Conservation (phyloP, 2,888 invertebrate genomes). For the Leistus spinibarbis region DNA sequence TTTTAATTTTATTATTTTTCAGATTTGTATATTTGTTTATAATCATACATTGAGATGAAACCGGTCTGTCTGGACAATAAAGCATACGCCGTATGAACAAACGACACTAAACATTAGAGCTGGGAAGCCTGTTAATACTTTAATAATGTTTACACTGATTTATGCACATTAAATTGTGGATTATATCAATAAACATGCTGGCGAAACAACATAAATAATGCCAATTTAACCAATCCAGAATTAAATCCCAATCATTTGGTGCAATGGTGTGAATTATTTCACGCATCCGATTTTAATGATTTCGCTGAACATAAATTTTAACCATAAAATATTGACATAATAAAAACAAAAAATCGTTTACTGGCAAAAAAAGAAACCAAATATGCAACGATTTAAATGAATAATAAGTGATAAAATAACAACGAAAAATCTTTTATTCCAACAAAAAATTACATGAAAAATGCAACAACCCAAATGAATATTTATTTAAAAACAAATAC, state of each 20-base stretch:
- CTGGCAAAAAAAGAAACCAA: constrained; percentile 10
- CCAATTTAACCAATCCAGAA: constrained; percentile 19
- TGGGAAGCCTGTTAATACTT: constrained; percentile 31
- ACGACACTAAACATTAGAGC: constrained; percentile 21
- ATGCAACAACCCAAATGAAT: constrained; percentile 17
- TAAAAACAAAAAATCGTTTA: constrained; percentile 21
- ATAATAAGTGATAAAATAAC: constrained; percentile 25
- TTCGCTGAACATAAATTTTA: constrained; percentile 7
- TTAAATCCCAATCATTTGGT: constrained; percentile 11
- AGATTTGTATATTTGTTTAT: constrained; percentile 39
- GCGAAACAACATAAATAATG: constrained; percentile 34
- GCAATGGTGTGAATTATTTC: constrained; percentile 5
- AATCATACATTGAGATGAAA: constrained; percentile 15
- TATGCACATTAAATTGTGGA: constrained; percentile 37
- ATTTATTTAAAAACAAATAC: constrained; percentile 29
- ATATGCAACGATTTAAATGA: constrained; percentile 18
- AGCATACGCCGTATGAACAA: constrained; percentile 19
- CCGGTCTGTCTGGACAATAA: constrained; percentile 36
- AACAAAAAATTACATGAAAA: constrained; percentile 11
- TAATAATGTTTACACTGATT: constrained; percentile 39
- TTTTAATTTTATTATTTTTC: constrained; percentile 32
- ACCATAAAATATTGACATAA: constrained; percentile 17
- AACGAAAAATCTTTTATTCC: constrained; percentile 19
- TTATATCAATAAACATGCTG: constrained; percentile 37
- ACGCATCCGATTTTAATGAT: constrained; percentile 11